Evolutionary conservation across 2,888 invertebrate species (phyloP).

Genomic region (Lepidocyrtinus sp.): DNA sequence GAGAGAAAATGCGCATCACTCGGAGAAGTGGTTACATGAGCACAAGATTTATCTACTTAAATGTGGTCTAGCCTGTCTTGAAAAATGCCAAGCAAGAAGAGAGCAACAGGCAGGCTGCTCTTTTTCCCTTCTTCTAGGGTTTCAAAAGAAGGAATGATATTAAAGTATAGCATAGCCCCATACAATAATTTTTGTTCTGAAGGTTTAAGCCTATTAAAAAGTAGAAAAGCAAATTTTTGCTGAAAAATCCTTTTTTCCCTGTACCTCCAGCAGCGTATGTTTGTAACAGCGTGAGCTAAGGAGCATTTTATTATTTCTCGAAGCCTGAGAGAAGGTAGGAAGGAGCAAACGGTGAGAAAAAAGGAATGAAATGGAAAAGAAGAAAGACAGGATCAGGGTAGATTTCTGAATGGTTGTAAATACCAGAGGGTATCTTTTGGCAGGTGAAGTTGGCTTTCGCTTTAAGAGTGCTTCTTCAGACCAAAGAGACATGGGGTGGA

Average conservation of each 20-base stretch:
- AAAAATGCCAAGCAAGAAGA: too few relatives aligned
- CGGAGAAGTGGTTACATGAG: slow-evolving; percentile 27
- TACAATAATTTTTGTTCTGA: too few relatives aligned
- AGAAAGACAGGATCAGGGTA: slow-evolving; percentile 62
- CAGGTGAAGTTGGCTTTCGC: slow-evolving; percentile 59
- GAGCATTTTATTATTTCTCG: slow-evolving; percentile 6
- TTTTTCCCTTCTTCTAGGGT: not conserved
- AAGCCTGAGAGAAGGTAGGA: not conserved
- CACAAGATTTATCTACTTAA: slow-evolving; percentile 55
- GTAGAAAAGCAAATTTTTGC: not conserved
- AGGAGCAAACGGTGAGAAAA: slow-evolving; percentile 26
- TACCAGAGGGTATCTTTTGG: slow-evolving; percentile 70
- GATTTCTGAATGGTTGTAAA: slow-evolving; percentile 68
- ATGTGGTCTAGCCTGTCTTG: slow-evolving; percentile 35
- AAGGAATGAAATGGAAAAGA: slow-evolving; percentile 41
- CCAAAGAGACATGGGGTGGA: slow-evolving; percentile 58
- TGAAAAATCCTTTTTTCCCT: slow-evolving; percentile 35
- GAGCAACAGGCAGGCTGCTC: not conserved
- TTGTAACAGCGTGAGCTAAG: slow-evolving; percentile 35
- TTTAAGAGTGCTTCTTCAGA: slow-evolving; percentile 43
- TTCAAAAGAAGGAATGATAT: too few relatives aligned
- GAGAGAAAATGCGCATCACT: slow-evolving; percentile 13
- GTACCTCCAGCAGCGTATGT: slow-evolving; percentile 57
- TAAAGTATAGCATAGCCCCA: too few relatives aligned
- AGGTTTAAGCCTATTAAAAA: too few relatives aligned